Conservation (phyloP, 1,140 invertebrate genomes). For the Eriocheir sinensis region DNA sequence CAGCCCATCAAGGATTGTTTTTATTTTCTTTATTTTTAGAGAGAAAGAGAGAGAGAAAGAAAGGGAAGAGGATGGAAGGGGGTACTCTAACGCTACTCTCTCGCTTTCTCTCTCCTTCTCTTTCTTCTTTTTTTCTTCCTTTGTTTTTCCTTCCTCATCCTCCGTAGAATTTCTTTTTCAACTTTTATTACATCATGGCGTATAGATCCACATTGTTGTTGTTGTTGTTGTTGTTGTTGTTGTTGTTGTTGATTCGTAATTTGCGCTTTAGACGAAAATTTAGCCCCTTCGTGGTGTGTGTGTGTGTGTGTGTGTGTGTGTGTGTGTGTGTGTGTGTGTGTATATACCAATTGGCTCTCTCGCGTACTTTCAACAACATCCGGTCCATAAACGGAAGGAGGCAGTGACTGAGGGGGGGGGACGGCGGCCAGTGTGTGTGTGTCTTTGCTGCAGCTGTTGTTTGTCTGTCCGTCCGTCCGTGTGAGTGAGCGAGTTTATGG, state of each 20-base stretch:
- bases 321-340: neutral
- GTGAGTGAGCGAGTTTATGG: neutral
- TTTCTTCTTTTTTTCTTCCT: neutral
- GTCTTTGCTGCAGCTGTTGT: constrained; percentile 19
- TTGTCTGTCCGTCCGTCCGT: neutral
- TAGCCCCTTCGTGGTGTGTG: no score
- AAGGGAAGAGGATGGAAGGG: neutral
- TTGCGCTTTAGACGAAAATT: no score
- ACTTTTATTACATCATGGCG: neutral
- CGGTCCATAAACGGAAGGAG: constrained; percentile 22
- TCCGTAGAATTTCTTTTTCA: no score
- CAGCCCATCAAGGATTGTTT: constrained; percentile 1
- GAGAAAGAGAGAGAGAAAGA: constrained; percentile 13
- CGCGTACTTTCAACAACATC: neutral
- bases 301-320: constrained; percentile 15
- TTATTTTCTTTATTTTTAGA: neutral
- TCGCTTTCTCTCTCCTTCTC: neutral
- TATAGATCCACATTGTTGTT: neutral
- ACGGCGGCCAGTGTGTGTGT: neutral
- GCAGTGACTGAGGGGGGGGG: no score
- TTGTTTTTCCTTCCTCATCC: neutral
- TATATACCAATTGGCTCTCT: no score
- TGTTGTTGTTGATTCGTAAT: neutral
- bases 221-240: neutral
- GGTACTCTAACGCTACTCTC: neutral